These are phyloP conservation scores for Drosophila parabipectinata DNA, from an alignment of 1,140 invertebrate species.

Conservation along the genomic window DNA sequence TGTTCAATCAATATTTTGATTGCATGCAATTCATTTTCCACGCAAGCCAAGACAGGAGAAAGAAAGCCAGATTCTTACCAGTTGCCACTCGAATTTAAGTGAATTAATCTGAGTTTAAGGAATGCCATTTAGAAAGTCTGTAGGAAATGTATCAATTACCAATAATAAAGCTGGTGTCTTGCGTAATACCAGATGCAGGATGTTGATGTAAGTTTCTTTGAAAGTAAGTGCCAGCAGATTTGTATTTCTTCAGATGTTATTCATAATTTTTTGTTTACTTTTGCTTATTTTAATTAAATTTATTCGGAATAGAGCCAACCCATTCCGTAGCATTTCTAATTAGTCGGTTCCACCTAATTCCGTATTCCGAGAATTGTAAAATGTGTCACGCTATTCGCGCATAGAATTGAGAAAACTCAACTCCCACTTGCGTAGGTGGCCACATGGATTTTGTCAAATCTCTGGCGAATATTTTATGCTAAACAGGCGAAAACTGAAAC, in stretches of 20 bases:
- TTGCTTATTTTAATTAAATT: neutral
- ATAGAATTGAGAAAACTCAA: constrained; percentile 16
- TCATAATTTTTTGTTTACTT: constrained; percentile 3
- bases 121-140: constrained; percentile 10
- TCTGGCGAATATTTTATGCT: constrained; percentile 58
- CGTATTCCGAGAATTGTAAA: constrained; percentile 36
- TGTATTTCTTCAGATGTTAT: neutral
- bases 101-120: constrained; percentile 19
- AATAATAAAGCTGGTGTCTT: too few species aligned
- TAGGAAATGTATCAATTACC: neutral
- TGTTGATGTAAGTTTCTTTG: neutral
- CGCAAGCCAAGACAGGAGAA: constrained; percentile 2
- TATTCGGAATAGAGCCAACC: constrained; percentile 15
- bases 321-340: constrained; percentile 27
- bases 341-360: constrained; percentile 27
- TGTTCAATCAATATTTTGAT: constrained; percentile 75
- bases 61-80: constrained; percentile 5
- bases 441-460: constrained; percentile 70
- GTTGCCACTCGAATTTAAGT: constrained; percentile 18
- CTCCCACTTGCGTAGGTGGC: constrained; percentile 42
- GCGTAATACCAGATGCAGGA: neutral
- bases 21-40: constrained; percentile 63
- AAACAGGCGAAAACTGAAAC: constrained; percentile 68
- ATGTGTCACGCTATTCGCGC: constrained; percentile 28
- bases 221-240: neutral